Conservation (phyloP, 2,888 invertebrate genomes). For the Aplocera efformata region DNA sequence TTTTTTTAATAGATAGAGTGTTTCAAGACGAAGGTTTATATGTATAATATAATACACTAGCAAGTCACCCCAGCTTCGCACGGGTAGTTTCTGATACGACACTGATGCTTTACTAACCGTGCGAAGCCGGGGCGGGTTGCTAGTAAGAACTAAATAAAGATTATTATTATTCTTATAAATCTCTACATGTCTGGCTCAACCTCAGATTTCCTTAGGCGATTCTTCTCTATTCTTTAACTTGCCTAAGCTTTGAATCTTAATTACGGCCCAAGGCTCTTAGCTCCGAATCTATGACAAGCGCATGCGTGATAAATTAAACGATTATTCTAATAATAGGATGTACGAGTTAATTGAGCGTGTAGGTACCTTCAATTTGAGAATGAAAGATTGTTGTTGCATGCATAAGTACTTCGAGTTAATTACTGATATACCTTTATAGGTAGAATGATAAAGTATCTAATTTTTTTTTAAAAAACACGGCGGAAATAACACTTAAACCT, state of each 20-base stretch:
- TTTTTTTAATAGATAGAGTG: no score
- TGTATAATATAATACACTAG: no score
- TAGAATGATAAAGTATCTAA: no score
- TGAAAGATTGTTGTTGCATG: slow-evolving; percentile 2
- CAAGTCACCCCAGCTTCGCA: no score
- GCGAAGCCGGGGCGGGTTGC: no score
- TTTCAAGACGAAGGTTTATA: no score
- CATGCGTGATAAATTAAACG: slow-evolving; percentile 49
- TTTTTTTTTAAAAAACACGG: no score
- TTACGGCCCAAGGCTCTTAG: slow-evolving; percentile 54
- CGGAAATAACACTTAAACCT: no score
- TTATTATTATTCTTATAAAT: background rate
- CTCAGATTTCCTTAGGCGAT: slow-evolving; percentile 18
- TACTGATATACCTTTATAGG: no score
- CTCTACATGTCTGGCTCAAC: slow-evolving; percentile 3
- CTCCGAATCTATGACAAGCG: slow-evolving; percentile 45
- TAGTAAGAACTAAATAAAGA: no score
- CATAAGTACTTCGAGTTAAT: background rate
- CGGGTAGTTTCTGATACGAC: no score
- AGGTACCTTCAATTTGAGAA: slow-evolving; percentile 4
- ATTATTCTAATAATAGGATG: slow-evolving; percentile 42
- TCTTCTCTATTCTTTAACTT: slow-evolving; percentile 39
- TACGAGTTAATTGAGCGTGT: slow-evolving; percentile 22
- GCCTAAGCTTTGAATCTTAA: slow-evolving; percentile 57
- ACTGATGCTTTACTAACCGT: no score